Base-by-base conservation (phyloP, 2,797 vertebrate genomes). In the Lithobates sylvaticus region DNA sequence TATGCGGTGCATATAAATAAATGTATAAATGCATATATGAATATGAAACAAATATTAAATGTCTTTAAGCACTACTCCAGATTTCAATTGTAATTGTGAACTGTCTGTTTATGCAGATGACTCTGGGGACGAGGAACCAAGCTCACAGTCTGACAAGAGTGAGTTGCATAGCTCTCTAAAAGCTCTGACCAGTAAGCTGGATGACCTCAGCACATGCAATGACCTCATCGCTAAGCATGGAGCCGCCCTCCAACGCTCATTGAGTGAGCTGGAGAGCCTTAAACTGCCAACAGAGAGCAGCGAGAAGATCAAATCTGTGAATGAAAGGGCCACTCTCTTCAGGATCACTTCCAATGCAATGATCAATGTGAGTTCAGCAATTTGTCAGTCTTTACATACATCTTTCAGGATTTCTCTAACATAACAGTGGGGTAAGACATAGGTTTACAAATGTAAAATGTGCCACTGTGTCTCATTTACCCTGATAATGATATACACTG, bases 301-400 rank as follows among this genome's bases (percentile, higher is more conserved):
- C 0, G 98, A 99, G 92, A 98, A 98, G 95, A 96, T 99, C 91
- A 99, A 99, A 90, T 97, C 94, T 0, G 97, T 98, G 84, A 99
- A 97, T 0, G 98, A 99, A 91, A 92, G 97, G 69, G 98, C 98
- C 90, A 99, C 98, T 26, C 97, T 99, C 90, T 99, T 99, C 94
- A 95, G 98, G 88, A 99, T 99, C 95, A 99, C 98, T 78, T 98
- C 98, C 89, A 99, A 99, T 98, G 98, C 98, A 95, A 99, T 99
- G 98, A 98, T 99, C 94, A 99, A 99, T 87, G 98, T 99, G 90
- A 99, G 95, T 93, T 65, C 44, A 47, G 2, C 12, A 47, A 47
- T 15, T 47, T 47, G 44, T 13, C 44, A 47, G 44, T 47, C 4
- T 47, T 47, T 47, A 47, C 44, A 47, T 12, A 12, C 12, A 2